Conservation (phyloP, 2,797 vertebrate species). For the Takifugu ocellatus region DNA sequence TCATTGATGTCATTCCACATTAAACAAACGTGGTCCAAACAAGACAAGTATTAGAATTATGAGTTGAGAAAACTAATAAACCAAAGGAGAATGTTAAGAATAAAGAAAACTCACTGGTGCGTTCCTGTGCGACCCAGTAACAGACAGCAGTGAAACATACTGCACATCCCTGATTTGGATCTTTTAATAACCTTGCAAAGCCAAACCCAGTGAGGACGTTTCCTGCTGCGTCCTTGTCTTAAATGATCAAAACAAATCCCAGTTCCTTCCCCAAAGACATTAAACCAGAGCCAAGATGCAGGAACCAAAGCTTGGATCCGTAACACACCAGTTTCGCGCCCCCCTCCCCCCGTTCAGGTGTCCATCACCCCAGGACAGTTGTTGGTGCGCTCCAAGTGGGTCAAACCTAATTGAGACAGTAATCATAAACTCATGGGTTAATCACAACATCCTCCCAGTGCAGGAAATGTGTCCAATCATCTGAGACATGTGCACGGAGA, state of each 20-base stretch:
- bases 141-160: constrained; percentile 21
- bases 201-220: constrained; percentile 35
- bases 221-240: constrained; percentile 39
- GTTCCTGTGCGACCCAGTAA: constrained; percentile 1
- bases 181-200: constrained; percentile 38
- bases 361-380: constrained; percentile 10
- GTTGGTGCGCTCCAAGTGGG: constrained; percentile 28
- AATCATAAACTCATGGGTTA: constrained; percentile 38
- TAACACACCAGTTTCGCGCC: constrained; percentile 14
- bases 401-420: constrained; percentile 32
- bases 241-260: constrained; percentile 46
- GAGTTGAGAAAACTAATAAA: constrained; percentile 30
- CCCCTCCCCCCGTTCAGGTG: neutral
- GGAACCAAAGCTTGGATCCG: constrained; percentile 2
- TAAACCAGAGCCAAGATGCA: constrained; percentile 3
- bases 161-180: constrained; percentile 16
- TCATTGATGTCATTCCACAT: constrained; percentile 55
- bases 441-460: constrained; percentile 25
- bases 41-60: constrained; percentile 14
- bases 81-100: neutral
- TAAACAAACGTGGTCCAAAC: constrained; percentile 25
- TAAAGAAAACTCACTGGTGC: too few species aligned
- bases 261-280: constrained; percentile 19
- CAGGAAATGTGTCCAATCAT: constrained; percentile 36
- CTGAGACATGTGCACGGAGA: constrained; percentile 31